Conservation (phyloP, 2,888 invertebrate genomes). For the Galeopsomyia nigrocyanea region DNA sequence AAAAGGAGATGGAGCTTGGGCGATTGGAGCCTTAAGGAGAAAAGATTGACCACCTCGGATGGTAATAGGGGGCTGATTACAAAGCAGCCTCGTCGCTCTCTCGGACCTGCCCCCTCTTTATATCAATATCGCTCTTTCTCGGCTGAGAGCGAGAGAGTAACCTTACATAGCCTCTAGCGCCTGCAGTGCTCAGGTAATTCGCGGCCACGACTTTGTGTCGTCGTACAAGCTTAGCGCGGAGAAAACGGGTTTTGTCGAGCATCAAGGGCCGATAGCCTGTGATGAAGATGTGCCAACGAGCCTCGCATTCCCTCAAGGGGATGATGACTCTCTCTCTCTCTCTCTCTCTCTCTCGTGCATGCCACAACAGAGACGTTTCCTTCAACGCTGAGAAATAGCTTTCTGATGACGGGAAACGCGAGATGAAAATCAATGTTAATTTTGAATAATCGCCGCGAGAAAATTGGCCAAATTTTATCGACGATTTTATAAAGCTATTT, state of each 20-base stretch:
- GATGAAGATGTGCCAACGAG: slow-evolving; percentile 17
- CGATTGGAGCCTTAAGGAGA: slow-evolving; percentile 38
- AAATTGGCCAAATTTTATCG: no score
- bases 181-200: slow-evolving; percentile 11
- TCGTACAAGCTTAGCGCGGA: background rate
- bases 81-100: slow-evolving; percentile 59
- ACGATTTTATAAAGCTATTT: no score
- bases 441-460: no score
- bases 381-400: slow-evolving; percentile 18
- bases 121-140: slow-evolving; percentile 65
- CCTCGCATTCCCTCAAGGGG: background rate
- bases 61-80: slow-evolving; percentile 66
- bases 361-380: slow-evolving; percentile 7
- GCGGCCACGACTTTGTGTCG: background rate
- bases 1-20: slow-evolving; percentile 22
- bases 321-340: background rate
- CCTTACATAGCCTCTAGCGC: slow-evolving; percentile 25
- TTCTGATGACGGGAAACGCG: slow-evolving; percentile 16
- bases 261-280: background rate
- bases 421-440: slow-evolving; percentile 10
- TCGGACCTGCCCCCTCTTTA: slow-evolving; percentile 67
- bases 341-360: background rate
- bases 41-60: slow-evolving; percentile 67
- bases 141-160: background rate
- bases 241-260: slow-evolving; percentile 31